Conservation (phyloP, 2,797 vertebrate genomes). For the Cyclopterus lumpus region DNA sequence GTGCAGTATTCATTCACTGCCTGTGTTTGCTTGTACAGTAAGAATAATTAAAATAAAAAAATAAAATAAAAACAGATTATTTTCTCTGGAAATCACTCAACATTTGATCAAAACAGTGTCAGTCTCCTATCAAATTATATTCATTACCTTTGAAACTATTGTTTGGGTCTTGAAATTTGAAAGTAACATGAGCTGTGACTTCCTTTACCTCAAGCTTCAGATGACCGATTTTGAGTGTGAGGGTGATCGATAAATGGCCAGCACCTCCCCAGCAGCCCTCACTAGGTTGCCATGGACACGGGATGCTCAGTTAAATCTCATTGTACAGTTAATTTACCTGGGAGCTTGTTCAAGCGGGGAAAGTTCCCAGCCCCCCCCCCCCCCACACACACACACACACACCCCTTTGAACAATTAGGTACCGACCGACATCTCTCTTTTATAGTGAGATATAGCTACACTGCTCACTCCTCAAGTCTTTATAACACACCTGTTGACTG, state of each 20-base stretch:
- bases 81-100: not conserved
- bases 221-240: not conserved
- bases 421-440: no score
- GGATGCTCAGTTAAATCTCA: conserved; percentile 24
- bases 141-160: not conserved
- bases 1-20: not conserved
- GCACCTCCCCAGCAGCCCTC: not conserved
- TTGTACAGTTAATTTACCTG: conserved; percentile 31
- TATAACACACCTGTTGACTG: no score
- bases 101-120: no score
- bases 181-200: not conserved
- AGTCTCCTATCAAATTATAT: not conserved
- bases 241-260: not conserved
- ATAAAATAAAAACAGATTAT: not conserved
- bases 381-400: no score
- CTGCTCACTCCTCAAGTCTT: no score
- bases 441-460: no score
- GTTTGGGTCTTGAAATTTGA: not conserved
- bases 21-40: conserved; percentile 7
- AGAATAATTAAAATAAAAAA: not conserved
- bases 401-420: no score
- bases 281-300: conserved; percentile 5
- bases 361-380: no score
- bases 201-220: conserved; percentile 4
- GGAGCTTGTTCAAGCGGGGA: conserved; percentile 12